phyloP scores from a whole-genome alignment of 2,888 invertebrate genomes.

The Cephus spinipes region DNA sequence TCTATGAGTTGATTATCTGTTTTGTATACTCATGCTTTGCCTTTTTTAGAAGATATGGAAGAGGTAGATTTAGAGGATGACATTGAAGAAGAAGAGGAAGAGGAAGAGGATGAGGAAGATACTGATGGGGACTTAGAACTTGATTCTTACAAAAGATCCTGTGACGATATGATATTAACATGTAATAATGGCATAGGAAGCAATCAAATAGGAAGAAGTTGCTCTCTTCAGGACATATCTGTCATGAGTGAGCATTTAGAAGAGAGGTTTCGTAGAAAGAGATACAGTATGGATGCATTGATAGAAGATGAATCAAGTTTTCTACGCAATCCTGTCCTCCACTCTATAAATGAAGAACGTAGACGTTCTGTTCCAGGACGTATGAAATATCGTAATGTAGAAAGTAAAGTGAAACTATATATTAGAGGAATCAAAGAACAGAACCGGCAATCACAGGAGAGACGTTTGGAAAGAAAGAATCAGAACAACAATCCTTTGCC shows the following conservation, averaged over 20 bases:
- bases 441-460: constrained; percentile 31
- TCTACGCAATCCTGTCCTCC: constrained; percentile 23
- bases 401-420: constrained; percentile 59
- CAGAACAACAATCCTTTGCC: constrained; percentile 7
- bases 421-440: constrained; percentile 46
- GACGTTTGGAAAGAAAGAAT: constrained; percentile 8
- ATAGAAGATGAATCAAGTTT: constrained; percentile 23
- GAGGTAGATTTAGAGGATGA: constrained; percentile 4
- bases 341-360: neutral
- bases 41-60: neutral
- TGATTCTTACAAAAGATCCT: constrained; percentile 52
- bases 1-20: neutral
- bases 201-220: constrained; percentile 50
- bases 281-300: constrained; percentile 32
- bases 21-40: neutral
- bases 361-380: constrained; percentile 20
- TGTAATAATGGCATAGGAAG: constrained; percentile 31
- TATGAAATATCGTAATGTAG: constrained; percentile 46
- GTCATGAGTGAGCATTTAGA: neutral
- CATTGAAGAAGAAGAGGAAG: constrained; percentile 8
- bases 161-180: constrained; percentile 48
- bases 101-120: constrained; percentile 27
- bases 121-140: constrained; percentile 45
- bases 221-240: constrained; percentile 57
- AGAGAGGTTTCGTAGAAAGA: constrained; percentile 19